Evolutionary conservation across 2,113 vertebrate species (phyloP).

Genomic region (Oreochromis aureus): DNA sequence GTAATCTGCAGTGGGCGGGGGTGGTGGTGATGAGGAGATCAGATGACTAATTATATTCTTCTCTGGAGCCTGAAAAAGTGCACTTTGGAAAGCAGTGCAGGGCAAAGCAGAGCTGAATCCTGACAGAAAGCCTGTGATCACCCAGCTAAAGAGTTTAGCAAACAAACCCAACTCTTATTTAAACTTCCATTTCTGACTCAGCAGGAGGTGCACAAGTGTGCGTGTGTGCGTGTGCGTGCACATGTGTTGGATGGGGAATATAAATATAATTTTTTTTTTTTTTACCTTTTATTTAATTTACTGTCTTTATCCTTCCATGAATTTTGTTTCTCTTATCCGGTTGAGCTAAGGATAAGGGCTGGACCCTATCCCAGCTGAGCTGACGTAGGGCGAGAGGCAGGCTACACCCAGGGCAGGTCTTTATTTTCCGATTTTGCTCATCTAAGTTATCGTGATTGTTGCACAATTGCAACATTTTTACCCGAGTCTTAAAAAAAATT

Average conservation of each 20-base stretch:
- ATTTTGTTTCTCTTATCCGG: not conserved
- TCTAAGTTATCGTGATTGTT: rapidly evolving
- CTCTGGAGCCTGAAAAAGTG: not conserved
- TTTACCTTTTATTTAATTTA: not conserved
- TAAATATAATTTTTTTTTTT: not conserved
- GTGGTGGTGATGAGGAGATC: not conserved
- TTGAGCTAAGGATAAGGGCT: not conserved
- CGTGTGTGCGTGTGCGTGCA: not conserved
- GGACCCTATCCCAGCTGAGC: not conserved
- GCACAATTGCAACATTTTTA: not conserved
- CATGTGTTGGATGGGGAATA: rapidly evolving
- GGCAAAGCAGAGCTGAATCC: not conserved
- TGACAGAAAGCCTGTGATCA: not conserved
- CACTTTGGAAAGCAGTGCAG: not conserved
- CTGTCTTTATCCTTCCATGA: not conserved
- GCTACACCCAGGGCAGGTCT: not conserved
- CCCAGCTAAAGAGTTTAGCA: not conserved
- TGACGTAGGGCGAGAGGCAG: rapidly evolving
- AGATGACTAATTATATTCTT: constrained; percentile 21
- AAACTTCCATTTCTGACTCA: constrained; percentile 28
- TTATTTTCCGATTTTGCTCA: not conserved
- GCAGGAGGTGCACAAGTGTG: not conserved
- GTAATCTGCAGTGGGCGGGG: not conserved
- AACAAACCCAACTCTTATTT: not conserved
- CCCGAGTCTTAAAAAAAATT: rapidly evolving